Base-by-base conservation (phyloP, 2,113 vertebrate genomes). In the Tringa solitaria region DNA sequence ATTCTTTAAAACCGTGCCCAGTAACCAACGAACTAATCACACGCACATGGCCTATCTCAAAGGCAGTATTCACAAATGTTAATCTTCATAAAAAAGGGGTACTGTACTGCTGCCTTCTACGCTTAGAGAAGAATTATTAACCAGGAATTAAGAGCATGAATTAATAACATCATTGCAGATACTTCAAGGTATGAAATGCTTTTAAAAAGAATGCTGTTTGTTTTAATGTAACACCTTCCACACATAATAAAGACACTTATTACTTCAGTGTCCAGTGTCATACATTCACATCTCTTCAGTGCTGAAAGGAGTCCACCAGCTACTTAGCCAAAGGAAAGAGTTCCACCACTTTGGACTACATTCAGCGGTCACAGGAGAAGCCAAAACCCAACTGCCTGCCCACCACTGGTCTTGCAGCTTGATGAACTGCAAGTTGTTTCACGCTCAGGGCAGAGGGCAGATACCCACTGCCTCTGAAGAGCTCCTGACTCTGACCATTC, bases 1-100 rank as follows among this genome's bases (percentile, higher is more conserved):
- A 79, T 64, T 92, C 91, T 89, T 95, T 93, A 93, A 87, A 94
- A 54, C 43, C n/a, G 69, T 75, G 84, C 63, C 79, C 90, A 87
- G 65, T 53, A 85, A 76, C 41, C 57, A 96, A 61, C 2, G 5
- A 76, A 72, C 78, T 93, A 93, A 96, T 89, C 81, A 68, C 78
- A 89, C 27, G 73, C 74, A 76, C 92, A 91, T 43, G 70, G 87
- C 45, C 67, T 59, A n/a, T 41, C 87, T 90, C 82, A 90, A 93
- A 94, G 84, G 76, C 84, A 85, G 68, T 37, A 85, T 92, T 95
- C 88, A 87, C 63, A 77, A 72, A 90, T 23, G n/a, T 83, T 90
- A 85, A 80, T 74, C 70, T 91, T 82, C 70, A 85, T 45, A 50
- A 80, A 89, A 86, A 84, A 28, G 37, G 63, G 18, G 41, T 46